Evolutionary conservation across 2,888 invertebrate species (phyloP), one percentile per base, ranked within the genome.

Genomic region (Bellardia pandia): DNA sequence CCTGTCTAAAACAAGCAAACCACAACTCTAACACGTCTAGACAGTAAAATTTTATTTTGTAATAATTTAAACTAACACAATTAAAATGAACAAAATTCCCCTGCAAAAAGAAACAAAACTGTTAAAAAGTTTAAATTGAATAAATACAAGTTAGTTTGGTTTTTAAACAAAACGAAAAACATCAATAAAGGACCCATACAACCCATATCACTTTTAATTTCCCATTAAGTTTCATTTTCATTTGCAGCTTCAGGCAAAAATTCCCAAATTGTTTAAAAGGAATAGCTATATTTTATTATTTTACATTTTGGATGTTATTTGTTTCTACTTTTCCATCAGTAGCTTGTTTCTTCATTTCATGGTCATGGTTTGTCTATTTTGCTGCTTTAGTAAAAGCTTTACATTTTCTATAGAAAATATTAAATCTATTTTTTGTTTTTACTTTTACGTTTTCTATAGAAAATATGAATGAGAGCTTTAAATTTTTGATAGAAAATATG

Each of bases 11-110:
- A 14, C n/a, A 51, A n/a, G 51, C 3, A 16, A 16, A 2, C n/a
- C 2, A 11, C 2, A 45, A 45, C 45, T 45, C 45, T 2, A 23
- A 51, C 74, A 81, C 48, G 74, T 81, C 74, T 74, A 75, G 58
- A 60, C 81, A 75, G 75, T 81, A 81, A 81, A 81, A 75, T 75
- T 81, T 75, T 75, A 58, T 68, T 60, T 74, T 72, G 45, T 1
- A 30, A 66, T 66, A 45, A 74, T 66, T 68, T 51, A 62, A 71
- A 62, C 51, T 56, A 30, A 45, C 8, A 58, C 4, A 68, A 1
- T 16, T 11, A 14, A 68, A 71, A 53, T 40, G 42, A 58, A 37
- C 40, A 74, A 48, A 45, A 30, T 23, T 23, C 23, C 23, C 3
- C 37, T 37, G 37, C 0, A 6, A 30, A 37, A 42, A 23, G 13